Conservation (phyloP, 2,888 invertebrate genomes). For the Hirtodrosophila duncani region DNA sequence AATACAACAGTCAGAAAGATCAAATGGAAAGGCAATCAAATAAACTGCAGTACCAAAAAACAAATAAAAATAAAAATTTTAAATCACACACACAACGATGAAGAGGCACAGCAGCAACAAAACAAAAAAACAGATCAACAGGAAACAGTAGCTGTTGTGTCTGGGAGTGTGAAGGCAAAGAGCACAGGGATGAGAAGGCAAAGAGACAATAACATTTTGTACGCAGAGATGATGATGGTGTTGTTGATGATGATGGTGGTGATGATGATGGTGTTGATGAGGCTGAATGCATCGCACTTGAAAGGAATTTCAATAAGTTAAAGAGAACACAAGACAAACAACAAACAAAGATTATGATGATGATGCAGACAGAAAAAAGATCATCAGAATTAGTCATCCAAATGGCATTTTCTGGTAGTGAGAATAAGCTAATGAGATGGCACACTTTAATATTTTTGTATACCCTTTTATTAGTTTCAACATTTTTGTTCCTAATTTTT, state of each 20-base stretch:
- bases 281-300: conserved; percentile 34
- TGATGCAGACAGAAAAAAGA: no score
- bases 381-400: no score
- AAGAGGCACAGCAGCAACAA: conserved; percentile 5
- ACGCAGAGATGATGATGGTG: conserved; percentile 10
- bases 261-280: conserved; percentile 33
- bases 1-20: conserved; percentile 3
- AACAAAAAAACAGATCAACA: conserved; percentile 38
- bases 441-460: no score
- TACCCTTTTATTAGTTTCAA: no score
- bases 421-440: no score
- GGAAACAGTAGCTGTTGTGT: conserved; percentile 56
- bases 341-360: conserved; percentile 18
- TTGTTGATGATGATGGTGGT: conserved; percentile 34
- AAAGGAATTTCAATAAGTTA: conserved; percentile 59
- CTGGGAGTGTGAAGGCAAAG: conserved; percentile 17
- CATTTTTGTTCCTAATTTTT: no score
- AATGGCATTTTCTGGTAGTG: no score
- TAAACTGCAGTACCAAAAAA: conserved; percentile 53
- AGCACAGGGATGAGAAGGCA: conserved; percentile 11
- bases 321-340: conserved; percentile 18
- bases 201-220: conserved; percentile 51
- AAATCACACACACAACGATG: background rate
- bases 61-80: conserved; percentile 5
- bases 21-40: conserved; percentile 65